Evolutionary conservation across 2,888 invertebrate species (phyloP).

Genomic region (Agonum fuliginosum): DNA sequence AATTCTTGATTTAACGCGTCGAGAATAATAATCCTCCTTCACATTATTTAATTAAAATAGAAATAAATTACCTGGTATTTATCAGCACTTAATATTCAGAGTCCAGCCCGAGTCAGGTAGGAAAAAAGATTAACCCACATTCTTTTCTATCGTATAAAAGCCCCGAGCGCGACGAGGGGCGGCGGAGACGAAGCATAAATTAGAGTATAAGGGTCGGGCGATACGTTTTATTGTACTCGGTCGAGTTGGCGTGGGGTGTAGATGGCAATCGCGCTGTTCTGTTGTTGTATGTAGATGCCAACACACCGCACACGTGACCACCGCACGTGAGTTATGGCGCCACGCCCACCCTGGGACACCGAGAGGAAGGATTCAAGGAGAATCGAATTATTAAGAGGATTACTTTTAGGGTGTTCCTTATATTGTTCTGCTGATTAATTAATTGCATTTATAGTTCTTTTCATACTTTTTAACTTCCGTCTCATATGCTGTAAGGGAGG

Average conservation of each 20-base stretch:
- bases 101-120: conserved; percentile 24
- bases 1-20: conserved; percentile 20
- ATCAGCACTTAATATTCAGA: conserved; percentile 57
- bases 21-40: conserved; percentile 27
- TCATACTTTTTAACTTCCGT: no score
- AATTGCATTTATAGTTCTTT: no score
- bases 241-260: conserved; percentile 32
- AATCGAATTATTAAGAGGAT: no score
- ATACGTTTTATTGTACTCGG: conserved; percentile 10
- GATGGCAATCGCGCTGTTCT: conserved; percentile 41
- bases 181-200: conserved; percentile 47
- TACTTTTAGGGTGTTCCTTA: no score
- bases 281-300: conserved; percentile 57
- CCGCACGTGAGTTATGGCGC: conserved; percentile 18
- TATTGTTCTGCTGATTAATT: no score
- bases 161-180: no score
- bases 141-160: conserved; percentile 55
- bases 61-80: conserved; percentile 55
- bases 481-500: no score
- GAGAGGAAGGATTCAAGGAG: no score
- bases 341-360: no score
- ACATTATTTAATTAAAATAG: conserved; percentile 57
- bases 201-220: conserved; percentile 50
- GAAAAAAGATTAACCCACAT: conserved; percentile 56
- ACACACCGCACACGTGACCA: conserved; percentile 7